Conservation (phyloP, 2,888 invertebrate species). For the Ametastegia equiseti region DNA sequence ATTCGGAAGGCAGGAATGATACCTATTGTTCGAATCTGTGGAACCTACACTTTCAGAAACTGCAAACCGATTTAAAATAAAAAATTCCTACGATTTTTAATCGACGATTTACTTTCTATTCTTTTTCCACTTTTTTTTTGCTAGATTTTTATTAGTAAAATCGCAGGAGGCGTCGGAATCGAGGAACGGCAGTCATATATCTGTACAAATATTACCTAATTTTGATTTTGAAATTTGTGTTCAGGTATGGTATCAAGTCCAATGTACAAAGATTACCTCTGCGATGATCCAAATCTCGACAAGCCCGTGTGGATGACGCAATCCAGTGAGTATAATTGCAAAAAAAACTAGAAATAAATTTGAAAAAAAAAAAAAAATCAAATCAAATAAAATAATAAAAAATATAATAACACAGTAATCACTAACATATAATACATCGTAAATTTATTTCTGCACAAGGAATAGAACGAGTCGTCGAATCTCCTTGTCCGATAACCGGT, state of each 20-base stretch:
- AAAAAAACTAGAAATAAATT: conserved; percentile 46
- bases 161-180: too few relatives aligned
- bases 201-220: too few relatives aligned
- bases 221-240: neutral
- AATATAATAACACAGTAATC: too few relatives aligned
- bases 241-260: conserved; percentile 71
- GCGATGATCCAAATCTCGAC: conserved; percentile 77
- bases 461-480: conserved; percentile 74
- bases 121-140: too few relatives aligned
- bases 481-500: conserved; percentile 83
- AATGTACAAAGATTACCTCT: conserved; percentile 74
- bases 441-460: conserved; percentile 62
- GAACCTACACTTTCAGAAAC: too few relatives aligned
- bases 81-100: too few relatives aligned
- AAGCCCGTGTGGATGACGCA: conserved; percentile 81
- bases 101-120: too few relatives aligned
- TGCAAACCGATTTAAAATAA: too few relatives aligned
- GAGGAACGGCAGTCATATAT: too few relatives aligned
- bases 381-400: neutral
- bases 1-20: too few relatives aligned
- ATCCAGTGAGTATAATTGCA: conserved; percentile 77
- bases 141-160: too few relatives aligned
- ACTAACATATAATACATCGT: conserved; percentile 53
- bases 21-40: too few relatives aligned
- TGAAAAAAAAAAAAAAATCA: neutral